Percentiles rank a stretch among this genome's conserved stretches.
These are phyloP conservation scores for Drosophila anomalata DNA, from an alignment of 2,888 invertebrate species.

Conservation along the genomic window DNA sequence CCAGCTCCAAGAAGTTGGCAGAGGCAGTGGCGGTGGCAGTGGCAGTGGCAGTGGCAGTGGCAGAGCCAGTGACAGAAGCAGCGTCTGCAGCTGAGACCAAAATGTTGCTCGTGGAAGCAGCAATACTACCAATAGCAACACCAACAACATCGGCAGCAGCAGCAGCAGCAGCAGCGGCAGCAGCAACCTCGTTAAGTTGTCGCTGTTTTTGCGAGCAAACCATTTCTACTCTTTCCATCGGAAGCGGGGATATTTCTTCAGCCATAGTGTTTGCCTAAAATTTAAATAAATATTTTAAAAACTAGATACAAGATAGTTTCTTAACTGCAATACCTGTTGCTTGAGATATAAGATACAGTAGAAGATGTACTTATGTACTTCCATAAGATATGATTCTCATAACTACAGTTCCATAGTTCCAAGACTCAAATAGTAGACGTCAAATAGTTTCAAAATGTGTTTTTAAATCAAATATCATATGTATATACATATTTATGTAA, in stretches of 20 bases:
- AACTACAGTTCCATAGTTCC: too few relatives aligned
- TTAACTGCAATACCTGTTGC: too few relatives aligned
- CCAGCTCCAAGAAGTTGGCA: slow-evolving; percentile 25
- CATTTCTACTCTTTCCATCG: slow-evolving; percentile 30
- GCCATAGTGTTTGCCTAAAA: neutral
- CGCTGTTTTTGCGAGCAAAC: slow-evolving; percentile 42
- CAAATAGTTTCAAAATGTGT: too few relatives aligned
- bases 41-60: slow-evolving; percentile 16
- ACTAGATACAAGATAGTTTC: too few relatives aligned
- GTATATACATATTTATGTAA: too few relatives aligned
- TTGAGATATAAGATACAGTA: too few relatives aligned
- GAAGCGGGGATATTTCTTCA: neutral
- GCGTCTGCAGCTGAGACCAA: slow-evolving; percentile 13
- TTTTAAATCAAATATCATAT: too few relatives aligned
- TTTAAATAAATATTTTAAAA: too few relatives aligned
- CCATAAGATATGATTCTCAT: too few relatives aligned
- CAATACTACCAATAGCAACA: slow-evolving; percentile 4
- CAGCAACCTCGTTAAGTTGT: slow-evolving; percentile 36
- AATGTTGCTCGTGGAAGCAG: slow-evolving; percentile 18
- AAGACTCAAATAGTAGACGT: too few relatives aligned
- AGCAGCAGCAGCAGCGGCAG: slow-evolving; percentile 3
- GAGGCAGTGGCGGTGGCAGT: slow-evolving; percentile 20
- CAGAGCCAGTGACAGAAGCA: slow-evolving; percentile 12
- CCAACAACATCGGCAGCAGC: slow-evolving; percentile 16
- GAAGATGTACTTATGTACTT: too few relatives aligned